Percentiles rank a stretch among this genome's conserved stretches.
Evolutionary conservation across 2,113 vertebrate species (phyloP).

Genomic region (Lycaon pictus): DNA sequence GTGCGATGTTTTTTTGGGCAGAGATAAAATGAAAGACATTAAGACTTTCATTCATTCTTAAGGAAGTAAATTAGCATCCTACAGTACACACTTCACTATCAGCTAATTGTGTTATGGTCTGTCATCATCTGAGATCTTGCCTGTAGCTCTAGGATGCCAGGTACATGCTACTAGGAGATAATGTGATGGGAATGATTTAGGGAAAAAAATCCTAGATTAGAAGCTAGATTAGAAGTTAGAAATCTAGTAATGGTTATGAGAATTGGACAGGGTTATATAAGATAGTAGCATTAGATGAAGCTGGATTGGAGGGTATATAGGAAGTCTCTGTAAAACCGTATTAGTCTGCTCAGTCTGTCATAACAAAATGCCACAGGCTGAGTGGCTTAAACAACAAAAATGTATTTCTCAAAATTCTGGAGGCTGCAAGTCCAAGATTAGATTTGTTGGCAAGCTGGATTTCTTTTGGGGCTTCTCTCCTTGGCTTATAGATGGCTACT

Average conservation of each 20-base stretch:
- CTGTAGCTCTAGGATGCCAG: neutral
- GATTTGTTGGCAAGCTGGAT: neutral
- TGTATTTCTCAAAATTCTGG: neutral
- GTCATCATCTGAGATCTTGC: neutral
- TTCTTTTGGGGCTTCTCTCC: neutral
- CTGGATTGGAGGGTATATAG: neutral
- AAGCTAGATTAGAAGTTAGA: too few relatives aligned
- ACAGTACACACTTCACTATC: neutral
- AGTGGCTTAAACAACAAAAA: neutral
- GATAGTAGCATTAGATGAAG: neutral
- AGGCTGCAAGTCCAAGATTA: neutral
- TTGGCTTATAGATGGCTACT: neutral
- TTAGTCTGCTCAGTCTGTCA: neutral
- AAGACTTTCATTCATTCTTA: neutral
- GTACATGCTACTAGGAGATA: neutral
- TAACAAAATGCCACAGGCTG: neutral
- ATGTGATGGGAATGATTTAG: neutral
- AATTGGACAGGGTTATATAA: neutral
- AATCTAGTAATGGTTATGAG: neutral
- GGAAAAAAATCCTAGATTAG: neutral
- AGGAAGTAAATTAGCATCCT: neutral
- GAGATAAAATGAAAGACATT: constrained; percentile 29
- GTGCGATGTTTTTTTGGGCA: neutral
- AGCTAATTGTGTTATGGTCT: neutral
- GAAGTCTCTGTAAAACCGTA: neutral